A percentile compares a stretch with the other conserved stretches of the same genome.
Conservation (phyloP, 1,140 invertebrate genomes). For the Stenopsyche tienmushanensis region DNA sequence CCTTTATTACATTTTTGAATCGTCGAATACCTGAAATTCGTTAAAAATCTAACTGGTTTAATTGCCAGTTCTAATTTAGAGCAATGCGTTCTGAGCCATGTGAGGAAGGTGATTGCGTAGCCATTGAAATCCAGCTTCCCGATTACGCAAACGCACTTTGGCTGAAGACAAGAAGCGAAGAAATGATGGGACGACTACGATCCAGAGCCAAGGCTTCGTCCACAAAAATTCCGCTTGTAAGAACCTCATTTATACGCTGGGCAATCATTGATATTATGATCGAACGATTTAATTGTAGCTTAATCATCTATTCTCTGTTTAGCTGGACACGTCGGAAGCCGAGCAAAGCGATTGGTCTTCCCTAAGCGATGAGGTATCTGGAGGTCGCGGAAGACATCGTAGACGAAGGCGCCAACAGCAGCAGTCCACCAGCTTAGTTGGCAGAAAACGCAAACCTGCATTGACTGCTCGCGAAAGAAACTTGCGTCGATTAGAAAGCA, state of each 20-base stretch:
- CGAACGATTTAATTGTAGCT: background rate
- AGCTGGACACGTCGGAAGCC: conserved; percentile 19
- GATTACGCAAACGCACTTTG: conserved; percentile 31
- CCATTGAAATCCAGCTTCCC: conserved; percentile 34
- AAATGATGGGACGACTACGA: conserved; percentile 32
- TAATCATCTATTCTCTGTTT: background rate
- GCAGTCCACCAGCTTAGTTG: conserved; percentile 46
- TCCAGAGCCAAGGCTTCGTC: conserved; percentile 28
- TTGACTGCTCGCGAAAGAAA: conserved; percentile 79
- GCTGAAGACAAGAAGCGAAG: conserved; percentile 30
- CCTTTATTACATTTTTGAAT: background rate
- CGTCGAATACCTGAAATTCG: background rate
- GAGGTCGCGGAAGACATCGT: conserved; percentile 14
- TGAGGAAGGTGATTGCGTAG: conserved; percentile 28
- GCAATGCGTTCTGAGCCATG: conserved; percentile 39
- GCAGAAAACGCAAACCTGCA: conserved; percentile 65
- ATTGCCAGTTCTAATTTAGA: background rate
- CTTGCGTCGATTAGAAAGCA: conserved; percentile 78
- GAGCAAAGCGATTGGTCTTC: conserved; percentile 36
- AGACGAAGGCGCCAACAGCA: conserved; percentile 21
- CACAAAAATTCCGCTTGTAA: conserved; percentile 8
- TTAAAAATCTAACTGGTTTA: background rate
- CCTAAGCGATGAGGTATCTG: conserved; percentile 27
- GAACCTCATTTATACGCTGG: background rate
- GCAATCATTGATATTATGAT: background rate